phyloP scores from a whole-genome alignment of 2,113 vertebrate genomes.

The zebrafish (Danio rerio) region GRCz12tu NC_133191.1:44459501-44460000 shows the following conservation, averaged over 20 bases:
- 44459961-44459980: constrained; percentile 15
- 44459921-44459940: constrained; percentile 31
- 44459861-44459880: not conserved
- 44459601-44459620: not conserved
- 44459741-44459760: constrained; percentile 18
- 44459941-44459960: constrained; percentile 17
- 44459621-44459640: not conserved
- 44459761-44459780: not conserved
- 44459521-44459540: too few relatives aligned
- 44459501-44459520: too few relatives aligned
- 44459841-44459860: not conserved
- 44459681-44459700: not conserved
- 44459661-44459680: not conserved
- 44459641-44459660: not conserved
- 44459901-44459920: constrained; percentile 21
- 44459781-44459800: constrained; percentile 26
- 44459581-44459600: too few relatives aligned
- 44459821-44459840: not conserved
- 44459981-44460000: not conserved
- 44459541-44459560: too few relatives aligned
- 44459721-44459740: constrained; percentile 28
- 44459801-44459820: not conserved
- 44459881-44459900: not conserved
- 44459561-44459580: not conserved
- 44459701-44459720: not conserved